phyloP scores from a whole-genome alignment of 2,797 vertebrate genomes.

The Steatocranus sp. region DNA sequence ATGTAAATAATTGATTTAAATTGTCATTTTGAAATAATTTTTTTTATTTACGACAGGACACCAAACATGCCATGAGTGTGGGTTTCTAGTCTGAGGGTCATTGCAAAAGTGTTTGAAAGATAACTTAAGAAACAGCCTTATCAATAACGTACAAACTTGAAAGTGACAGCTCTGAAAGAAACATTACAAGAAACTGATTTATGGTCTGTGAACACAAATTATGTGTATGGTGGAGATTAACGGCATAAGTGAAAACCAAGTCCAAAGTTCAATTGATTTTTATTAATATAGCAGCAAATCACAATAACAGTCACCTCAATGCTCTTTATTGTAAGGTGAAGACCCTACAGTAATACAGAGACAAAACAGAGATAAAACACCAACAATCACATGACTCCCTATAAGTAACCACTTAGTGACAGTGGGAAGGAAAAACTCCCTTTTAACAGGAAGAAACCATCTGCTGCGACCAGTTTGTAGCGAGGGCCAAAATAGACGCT shows the following conservation, averaged over 20 bases:
- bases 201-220: not conserved
- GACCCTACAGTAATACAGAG: not conserved
- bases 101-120: fast-evolving
- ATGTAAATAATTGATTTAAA: not conserved
- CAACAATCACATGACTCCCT: fast-evolving
- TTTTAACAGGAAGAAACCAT: not conserved
- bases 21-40: not conserved
- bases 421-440: not conserved
- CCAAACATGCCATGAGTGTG: not conserved
- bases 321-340: not conserved
- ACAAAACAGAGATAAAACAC: not conserved
- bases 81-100: not conserved
- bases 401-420: fast-evolving
- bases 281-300: not conserved
- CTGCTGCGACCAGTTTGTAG: fast-evolving
- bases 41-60: not conserved
- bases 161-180: not conserved
- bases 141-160: not conserved
- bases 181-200: not conserved
- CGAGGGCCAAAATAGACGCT: not conserved
- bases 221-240: fast-evolving
- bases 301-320: not conserved
- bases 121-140: not conserved
- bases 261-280: not conserved
- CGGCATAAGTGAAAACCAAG: not conserved